A percentile compares a stretch with the other conserved stretches of the same genome.
phyloP scores from a whole-genome alignment of 2,888 invertebrate species.

The Oscheius onirici region DNA sequence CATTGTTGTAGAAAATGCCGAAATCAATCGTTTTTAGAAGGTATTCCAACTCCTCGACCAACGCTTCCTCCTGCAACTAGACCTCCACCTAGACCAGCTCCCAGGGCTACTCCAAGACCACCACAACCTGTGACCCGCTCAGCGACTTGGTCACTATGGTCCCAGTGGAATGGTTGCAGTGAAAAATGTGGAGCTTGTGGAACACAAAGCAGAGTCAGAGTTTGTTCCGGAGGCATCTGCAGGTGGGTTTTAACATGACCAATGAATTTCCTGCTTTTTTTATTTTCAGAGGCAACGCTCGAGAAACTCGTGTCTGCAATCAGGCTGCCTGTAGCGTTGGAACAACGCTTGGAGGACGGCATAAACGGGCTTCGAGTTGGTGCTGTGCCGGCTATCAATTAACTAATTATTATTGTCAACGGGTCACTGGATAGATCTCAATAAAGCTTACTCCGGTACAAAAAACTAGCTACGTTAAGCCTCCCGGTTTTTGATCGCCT shows the following conservation, averaged over 20 bases:
- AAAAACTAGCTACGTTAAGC: too few species aligned
- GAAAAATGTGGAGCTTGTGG: slow-evolving; percentile 62
- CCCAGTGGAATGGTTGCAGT: slow-evolving; percentile 54
- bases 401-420: slow-evolving; percentile 23
- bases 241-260: too few species aligned
- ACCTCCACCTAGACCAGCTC: background rate
- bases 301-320: slow-evolving; percentile 44
- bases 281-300: slow-evolving; percentile 35
- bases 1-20: background rate
- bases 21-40: background rate
- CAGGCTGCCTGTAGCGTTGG: slow-evolving; percentile 41
- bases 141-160: slow-evolving; percentile 46
- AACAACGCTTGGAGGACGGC: slow-evolving; percentile 34
- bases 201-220: slow-evolving; percentile 45
- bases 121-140: background rate
- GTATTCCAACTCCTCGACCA: background rate
- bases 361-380: slow-evolving; percentile 16
- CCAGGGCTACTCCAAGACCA: slow-evolving; percentile 1
- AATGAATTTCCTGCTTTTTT: too few species aligned
- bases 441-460: too few species aligned
- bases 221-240: slow-evolving; percentile 28
- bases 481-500: too few species aligned
- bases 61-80: slow-evolving; percentile 6
- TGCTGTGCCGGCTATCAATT: slow-evolving; percentile 28
- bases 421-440: slow-evolving; percentile 18